Evolutionary conservation across 2,113 vertebrate genomes (phyloP).

Genomic region (Empidonax alnorum): DNA sequence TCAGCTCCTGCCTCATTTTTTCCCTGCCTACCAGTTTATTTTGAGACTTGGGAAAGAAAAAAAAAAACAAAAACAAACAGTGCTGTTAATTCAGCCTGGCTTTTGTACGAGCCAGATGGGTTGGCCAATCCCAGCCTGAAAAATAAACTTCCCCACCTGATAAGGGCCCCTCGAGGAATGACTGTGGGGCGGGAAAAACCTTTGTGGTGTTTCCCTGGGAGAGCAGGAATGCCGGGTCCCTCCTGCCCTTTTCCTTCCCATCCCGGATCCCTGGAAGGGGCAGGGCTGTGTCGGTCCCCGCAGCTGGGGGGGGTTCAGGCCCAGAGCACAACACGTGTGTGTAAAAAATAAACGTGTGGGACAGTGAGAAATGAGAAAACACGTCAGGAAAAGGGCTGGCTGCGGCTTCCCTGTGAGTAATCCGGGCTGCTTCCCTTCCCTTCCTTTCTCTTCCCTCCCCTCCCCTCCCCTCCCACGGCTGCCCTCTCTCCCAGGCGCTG

Average conservation of each 20-base stretch:
- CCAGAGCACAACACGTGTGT: rapidly evolving
- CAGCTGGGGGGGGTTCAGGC: not conserved
- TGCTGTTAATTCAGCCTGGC: not conserved
- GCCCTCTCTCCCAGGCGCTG: not conserved
- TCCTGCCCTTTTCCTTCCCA: not conserved
- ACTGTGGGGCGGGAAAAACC: not conserved
- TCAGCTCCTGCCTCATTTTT: not conserved
- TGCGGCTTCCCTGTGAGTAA: not conserved
- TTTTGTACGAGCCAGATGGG: not conserved
- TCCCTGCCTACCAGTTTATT: not conserved
- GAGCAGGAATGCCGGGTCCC: rapidly evolving
- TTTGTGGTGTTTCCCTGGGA: not conserved
- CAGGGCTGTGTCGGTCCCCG: not conserved
- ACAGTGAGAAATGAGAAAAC: not conserved
- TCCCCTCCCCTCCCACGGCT: not conserved
- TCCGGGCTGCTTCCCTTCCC: not conserved
- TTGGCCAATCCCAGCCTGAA: not conserved
- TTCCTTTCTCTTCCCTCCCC: not conserved
- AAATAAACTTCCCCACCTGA: not conserved
- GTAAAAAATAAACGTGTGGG: not conserved
- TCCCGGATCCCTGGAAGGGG: rapidly evolving
- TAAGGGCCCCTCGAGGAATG: not conserved
- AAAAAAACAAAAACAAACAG: not conserved
- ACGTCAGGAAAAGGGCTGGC: not conserved
- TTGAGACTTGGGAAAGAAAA: not conserved